These are phyloP conservation scores for Coboldia fuscipes DNA, from an alignment of 1,140 invertebrate species.

Conservation along the genomic window DNA sequence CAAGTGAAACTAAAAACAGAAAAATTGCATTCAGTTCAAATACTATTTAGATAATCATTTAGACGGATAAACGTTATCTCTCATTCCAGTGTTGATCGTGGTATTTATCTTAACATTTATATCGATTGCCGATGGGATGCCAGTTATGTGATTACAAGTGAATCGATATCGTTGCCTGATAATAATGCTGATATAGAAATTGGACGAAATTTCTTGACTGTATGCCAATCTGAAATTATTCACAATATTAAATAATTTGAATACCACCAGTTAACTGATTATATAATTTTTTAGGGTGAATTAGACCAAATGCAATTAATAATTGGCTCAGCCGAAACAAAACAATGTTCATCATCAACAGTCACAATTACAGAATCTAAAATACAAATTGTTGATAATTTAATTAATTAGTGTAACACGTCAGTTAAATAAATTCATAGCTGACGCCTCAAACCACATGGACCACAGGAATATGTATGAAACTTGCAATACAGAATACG, in stretches of 20 bases:
- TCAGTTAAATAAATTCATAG: too few species aligned
- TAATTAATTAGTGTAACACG: too few species aligned
- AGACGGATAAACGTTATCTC: too few species aligned
- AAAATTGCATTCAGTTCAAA: too few species aligned
- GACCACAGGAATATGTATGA: too few species aligned
- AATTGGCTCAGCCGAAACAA: conserved; percentile 7
- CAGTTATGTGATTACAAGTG: conserved; percentile 20
- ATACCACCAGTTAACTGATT: not conserved
- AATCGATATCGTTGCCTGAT: conserved; percentile 15
- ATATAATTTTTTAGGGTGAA: conserved; percentile 10
- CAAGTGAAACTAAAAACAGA: too few species aligned
- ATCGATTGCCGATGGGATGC: conserved; percentile 20
- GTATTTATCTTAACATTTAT: conserved; percentile 21
- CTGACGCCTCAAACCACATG: too few species aligned
- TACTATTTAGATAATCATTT: too few species aligned
- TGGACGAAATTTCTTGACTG: conserved; percentile 21
- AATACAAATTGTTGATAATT: too few species aligned
- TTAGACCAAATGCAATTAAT: conserved; percentile 4
- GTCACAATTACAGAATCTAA: too few species aligned
- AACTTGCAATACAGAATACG: too few species aligned
- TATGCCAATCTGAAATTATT: conserved; percentile 6
- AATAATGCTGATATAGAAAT: conserved; percentile 19
- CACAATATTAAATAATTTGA: not conserved
- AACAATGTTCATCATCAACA: not conserved
- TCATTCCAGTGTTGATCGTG: conserved; percentile 21